phyloP scores from a whole-genome alignment of 2,113 vertebrate species.

The Malurus elegans region DNA sequence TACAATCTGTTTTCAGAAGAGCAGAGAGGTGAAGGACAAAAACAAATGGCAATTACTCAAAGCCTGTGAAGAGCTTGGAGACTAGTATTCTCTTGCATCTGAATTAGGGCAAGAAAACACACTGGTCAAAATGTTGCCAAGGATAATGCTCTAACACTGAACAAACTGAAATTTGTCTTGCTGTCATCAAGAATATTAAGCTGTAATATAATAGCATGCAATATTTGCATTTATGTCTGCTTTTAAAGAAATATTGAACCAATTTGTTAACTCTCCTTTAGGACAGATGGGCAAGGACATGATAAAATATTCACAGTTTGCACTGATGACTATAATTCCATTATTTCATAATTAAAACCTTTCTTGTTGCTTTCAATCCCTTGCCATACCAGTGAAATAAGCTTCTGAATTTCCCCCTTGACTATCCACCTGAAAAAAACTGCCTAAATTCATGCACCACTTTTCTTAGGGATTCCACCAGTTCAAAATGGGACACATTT shows the following conservation, averaged over 20 bases:
- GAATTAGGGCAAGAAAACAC: conserved; percentile 29
- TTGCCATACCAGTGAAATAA: neutral
- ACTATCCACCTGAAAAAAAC: neutral
- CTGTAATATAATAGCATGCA: neutral
- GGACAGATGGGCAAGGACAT: neutral
- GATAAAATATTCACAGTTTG: neutral
- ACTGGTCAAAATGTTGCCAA: neutral
- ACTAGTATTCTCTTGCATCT: neutral
- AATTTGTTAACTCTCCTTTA: neutral
- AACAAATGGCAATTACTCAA: conserved; percentile 40
- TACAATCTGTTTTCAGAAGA: conserved; percentile 12
- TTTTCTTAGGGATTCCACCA: neutral
- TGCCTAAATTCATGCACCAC: neutral
- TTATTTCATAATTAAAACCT: neutral
- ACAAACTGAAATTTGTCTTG: neutral
- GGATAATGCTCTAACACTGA: neutral
- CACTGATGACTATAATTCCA: neutral
- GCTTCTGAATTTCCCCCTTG: neutral
- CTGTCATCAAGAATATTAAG: neutral
- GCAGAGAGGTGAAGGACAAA: conserved; percentile 39
- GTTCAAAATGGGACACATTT: neutral
- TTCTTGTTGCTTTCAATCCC: neutral
- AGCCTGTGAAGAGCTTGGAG: conserved; percentile 6
- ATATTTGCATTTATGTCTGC: neutral
- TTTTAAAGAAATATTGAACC: neutral